Conservation (phyloP, 2,797 vertebrate genomes). For the Brachyrhaphis roseni region DNA sequence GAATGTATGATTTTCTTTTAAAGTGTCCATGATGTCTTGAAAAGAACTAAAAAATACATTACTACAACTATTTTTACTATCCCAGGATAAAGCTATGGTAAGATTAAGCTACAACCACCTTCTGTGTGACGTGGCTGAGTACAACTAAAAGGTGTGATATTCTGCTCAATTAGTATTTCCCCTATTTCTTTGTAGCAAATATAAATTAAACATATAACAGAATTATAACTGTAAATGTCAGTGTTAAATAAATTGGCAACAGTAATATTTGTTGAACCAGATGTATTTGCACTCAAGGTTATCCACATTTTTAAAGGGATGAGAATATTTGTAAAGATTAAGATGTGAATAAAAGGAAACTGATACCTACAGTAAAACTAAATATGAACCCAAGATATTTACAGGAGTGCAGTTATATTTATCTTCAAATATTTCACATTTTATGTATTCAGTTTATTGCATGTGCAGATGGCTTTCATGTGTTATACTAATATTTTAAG, state of each 20-base stretch:
- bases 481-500: neutral
- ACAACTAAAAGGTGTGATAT: neutral
- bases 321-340: neutral
- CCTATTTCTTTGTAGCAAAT: neutral
- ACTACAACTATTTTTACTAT: too few species aligned
- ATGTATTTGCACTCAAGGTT: neutral
- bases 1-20: too few species aligned
- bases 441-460: neutral
- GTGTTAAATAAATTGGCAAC: neutral
- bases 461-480: neutral
- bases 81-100: neutral
- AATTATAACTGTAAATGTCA: neutral
- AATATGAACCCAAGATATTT: neutral
- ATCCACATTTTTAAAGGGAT: neutral
- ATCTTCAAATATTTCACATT: neutral
- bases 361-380: neutral
- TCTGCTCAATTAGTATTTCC: neutral
- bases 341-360: neutral
- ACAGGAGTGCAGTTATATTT: neutral
- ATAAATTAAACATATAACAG: neutral
- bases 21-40: too few species aligned
- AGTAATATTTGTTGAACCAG: neutral
- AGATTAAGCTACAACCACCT: neutral
- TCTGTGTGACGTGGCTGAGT: neutral
- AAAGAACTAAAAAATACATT: too few species aligned